phyloP scores from a whole-genome alignment of 2,797 vertebrate genomes.

The Zalophus californianus region DNA sequence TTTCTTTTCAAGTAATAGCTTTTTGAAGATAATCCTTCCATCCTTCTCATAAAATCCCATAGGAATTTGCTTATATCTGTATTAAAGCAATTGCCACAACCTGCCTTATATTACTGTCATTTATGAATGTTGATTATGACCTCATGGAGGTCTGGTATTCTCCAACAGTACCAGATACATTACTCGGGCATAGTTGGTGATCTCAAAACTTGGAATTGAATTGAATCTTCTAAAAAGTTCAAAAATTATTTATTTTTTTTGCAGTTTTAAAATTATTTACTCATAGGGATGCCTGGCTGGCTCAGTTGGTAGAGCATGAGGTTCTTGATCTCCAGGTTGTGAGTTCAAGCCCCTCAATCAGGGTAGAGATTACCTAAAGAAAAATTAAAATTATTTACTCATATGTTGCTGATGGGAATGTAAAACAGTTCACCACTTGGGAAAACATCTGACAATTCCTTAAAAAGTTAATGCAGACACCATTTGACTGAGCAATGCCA shows the following conservation, averaged over 20 bases:
- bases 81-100: neutral
- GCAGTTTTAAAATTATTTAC: neutral
- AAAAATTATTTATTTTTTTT: neutral
- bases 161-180: neutral
- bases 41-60: neutral
- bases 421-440: neutral
- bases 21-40: neutral
- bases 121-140: neutral
- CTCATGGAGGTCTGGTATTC: neutral
- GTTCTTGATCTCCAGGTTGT: neutral
- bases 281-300: neutral
- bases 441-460: neutral
- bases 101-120: neutral
- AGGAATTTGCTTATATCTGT: neutral
- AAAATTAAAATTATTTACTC: neutral
- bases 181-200: neutral
- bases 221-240: neutral
- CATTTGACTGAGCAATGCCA: neutral
- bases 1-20: slow-evolving; percentile 4
- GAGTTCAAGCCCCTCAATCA: neutral
- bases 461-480: neutral
- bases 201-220: neutral
- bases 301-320: neutral
- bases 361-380: neutral
- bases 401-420: neutral